Conservation (phyloP, 2,797 vertebrate species). For the Sparus aurata region DNA sequence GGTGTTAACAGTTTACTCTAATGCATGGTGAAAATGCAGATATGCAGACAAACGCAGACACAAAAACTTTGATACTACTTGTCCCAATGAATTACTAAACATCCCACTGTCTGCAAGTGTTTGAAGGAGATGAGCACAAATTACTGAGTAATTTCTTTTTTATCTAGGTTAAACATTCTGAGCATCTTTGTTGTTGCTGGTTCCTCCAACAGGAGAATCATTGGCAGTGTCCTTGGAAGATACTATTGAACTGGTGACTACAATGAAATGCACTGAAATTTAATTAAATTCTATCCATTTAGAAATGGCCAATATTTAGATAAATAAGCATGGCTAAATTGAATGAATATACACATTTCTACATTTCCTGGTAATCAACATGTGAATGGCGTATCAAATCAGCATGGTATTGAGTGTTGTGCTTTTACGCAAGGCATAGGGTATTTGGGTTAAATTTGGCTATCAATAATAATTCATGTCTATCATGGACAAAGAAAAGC, state of each 20-base stretch:
- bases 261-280: neutral
- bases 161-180: neutral
- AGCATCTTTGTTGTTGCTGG: neutral
- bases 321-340: neutral
- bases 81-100: neutral
- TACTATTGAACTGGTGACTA: neutral
- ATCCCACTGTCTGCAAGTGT: neutral
- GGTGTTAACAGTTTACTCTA: conserved; percentile 12
- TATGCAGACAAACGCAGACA: neutral
- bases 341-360: neutral
- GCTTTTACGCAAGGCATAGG: too few relatives aligned
- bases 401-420: too few relatives aligned
- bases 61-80: conserved; percentile 1
- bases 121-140: neutral
- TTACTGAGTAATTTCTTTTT: neutral
- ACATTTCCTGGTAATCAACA: neutral
- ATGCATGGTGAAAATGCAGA: neutral
- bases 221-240: neutral
- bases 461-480: too few relatives aligned
- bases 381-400: neutral
- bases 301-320: neutral
- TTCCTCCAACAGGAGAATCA: conserved; percentile 25
- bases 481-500: too few relatives aligned
- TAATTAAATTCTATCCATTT: neutral
- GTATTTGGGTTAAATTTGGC: too few relatives aligned